Base-by-base conservation (phyloP, 2,888 invertebrate species). In the Drepana falcataria region DNA sequence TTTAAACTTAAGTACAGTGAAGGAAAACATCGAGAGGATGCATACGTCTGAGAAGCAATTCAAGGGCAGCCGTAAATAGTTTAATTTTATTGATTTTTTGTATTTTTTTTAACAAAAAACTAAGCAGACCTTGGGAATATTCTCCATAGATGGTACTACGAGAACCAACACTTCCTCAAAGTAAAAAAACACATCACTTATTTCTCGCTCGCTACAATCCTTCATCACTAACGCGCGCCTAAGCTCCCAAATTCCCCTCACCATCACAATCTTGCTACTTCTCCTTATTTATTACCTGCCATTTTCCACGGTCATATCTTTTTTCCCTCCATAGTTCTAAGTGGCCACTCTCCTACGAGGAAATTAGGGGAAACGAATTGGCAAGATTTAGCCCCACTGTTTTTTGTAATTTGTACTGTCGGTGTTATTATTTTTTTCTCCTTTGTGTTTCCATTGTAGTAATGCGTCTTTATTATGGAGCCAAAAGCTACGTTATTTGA, bases 281-380 rank as follows among this genome's bases (percentile, higher is more conserved):
- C 68, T 64, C 63, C 64, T 84, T 85, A 85, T 86, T 85, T 86
- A 86, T 78, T 75, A 73, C 68, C 72, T 68, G 69, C 78, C 76
- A 80, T 82, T 85, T 80, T 73, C 77, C 67, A 66, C 64, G 65
- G 74, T 72, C 77, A 81, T 81, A 83, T 82, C 77, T 80, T 79
- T 81, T 73, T 70, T 71, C 63, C 66, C 60, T 60, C 63, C 53
- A 55, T 60, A 62, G 59, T 59, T 59, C 52, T 53, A 51, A 68
- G 59, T 67, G 59, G 66, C 58, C 65, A 63, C 61, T 59, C 65
- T 65, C 61, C 64, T 56, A 51, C 62, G 61, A 56, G 69, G 69
- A 73, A 77, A 78, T 81, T 75, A 79, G 72, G 66, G 66, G 68
- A 59, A 66, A 67, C 65, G 67, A 71, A 74, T 80, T 71, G 73